phyloP scores from a whole-genome alignment of 2,888 invertebrate genomes.

The Coenonympha glycerion region DNA sequence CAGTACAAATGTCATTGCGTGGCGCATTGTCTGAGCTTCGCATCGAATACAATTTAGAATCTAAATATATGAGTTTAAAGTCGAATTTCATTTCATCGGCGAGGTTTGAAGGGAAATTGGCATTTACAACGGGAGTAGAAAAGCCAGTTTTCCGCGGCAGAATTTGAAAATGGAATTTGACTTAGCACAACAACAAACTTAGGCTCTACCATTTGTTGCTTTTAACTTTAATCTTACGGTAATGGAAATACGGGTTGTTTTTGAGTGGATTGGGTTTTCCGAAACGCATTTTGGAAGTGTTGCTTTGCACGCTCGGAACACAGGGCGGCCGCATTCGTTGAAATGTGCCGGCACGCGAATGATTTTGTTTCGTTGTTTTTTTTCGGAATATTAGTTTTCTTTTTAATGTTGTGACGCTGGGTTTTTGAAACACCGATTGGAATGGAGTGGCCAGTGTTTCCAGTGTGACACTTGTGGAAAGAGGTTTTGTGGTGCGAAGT shows the following conservation, averaged over 20 bases:
- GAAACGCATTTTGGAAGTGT: constrained; percentile 32
- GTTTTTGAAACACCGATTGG: constrained; percentile 32
- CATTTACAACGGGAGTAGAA: constrained; percentile 70
- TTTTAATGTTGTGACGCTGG: constrained; percentile 52
- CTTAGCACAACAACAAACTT: constrained; percentile 45
- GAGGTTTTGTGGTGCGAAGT: constrained; percentile 18
- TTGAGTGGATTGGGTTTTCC: constrained; percentile 24
- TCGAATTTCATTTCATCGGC: constrained; percentile 33
- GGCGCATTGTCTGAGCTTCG: constrained; percentile 64
- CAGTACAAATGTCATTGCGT: constrained; percentile 71
- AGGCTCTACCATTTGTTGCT: constrained; percentile 29
- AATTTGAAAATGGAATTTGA: constrained; percentile 64
- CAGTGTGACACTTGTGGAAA: constrained; percentile 24
- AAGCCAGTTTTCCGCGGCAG: constrained; percentile 72
- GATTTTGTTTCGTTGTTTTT: constrained; percentile 63
- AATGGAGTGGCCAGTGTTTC: constrained; percentile 26
- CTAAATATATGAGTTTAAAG: constrained; percentile 34
- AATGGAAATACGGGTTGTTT: constrained; percentile 36
- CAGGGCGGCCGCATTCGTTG: constrained; percentile 62
- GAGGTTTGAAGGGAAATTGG: constrained; percentile 65
- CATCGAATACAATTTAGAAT: constrained; percentile 37
- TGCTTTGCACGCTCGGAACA: constrained; percentile 50
- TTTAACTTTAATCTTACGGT: constrained; percentile 18
- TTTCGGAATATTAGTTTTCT: constrained; percentile 34
- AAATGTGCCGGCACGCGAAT: constrained; percentile 71